These are phyloP conservation scores for Caenorhabditis sulstoni DNA, from an alignment of 2,888 invertebrate species.

Conservation along the genomic window DNA sequence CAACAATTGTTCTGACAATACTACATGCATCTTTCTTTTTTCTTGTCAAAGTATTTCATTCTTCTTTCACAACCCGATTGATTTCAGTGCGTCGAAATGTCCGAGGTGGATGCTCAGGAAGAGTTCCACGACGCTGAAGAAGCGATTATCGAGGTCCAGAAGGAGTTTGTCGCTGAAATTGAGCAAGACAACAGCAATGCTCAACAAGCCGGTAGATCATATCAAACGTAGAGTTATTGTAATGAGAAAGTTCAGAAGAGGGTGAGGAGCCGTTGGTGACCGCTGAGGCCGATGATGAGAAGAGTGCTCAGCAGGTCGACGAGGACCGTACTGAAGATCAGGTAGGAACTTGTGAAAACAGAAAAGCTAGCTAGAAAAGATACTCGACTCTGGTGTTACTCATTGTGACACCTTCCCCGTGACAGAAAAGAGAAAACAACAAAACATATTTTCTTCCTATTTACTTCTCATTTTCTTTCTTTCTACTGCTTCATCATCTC, in stretches of 20 bases:
- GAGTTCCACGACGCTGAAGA: slow-evolving; percentile 71
- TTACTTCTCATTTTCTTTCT: slow-evolving; percentile 12
- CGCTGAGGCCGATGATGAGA: slow-evolving; percentile 65
- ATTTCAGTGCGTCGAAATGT: slow-evolving; percentile 57
- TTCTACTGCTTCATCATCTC: slow-evolving; percentile 23
- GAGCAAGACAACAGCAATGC: slow-evolving; percentile 56
- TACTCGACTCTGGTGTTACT: no score
- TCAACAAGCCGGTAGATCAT: slow-evolving; percentile 32
- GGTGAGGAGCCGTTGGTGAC: slow-evolving; percentile 57
- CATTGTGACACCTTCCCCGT: background rate
- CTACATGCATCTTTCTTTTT: slow-evolving; percentile 31
- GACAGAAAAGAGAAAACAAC: background rate
- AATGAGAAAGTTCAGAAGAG: slow-evolving; percentile 27
- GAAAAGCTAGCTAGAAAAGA: no score
- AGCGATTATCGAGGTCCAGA: slow-evolving; percentile 66
- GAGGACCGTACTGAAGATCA: slow-evolving; percentile 80
- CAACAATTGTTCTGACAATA: no score
- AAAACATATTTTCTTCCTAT: slow-evolving; percentile 1
- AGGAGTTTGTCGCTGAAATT: slow-evolving; percentile 58
- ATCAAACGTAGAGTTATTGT: background rate
- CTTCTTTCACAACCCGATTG: slow-evolving; percentile 14
- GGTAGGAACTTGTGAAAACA: slow-evolving; percentile 51
- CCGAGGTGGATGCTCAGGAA: slow-evolving; percentile 69
- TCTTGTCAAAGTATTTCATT: slow-evolving; percentile 18
- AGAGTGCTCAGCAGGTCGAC: slow-evolving; percentile 68